These are phyloP conservation scores for Cottus gobio DNA, from an alignment of 2,113 vertebrate genomes.

Conservation along the genomic window DNA sequence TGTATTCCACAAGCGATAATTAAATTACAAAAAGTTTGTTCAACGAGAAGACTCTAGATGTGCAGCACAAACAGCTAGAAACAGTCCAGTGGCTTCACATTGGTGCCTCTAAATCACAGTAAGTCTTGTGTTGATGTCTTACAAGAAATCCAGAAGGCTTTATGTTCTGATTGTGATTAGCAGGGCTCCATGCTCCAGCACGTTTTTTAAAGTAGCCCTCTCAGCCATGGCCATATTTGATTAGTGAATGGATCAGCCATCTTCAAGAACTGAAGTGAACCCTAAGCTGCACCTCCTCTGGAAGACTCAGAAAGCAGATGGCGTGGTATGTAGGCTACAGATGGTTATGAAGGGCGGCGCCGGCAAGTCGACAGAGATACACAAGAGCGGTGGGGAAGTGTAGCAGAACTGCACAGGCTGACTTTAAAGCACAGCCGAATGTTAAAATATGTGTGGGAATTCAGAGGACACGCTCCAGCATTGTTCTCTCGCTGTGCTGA, in stretches of 20 bases:
- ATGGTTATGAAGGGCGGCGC: not conserved
- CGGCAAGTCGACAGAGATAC: not conserved
- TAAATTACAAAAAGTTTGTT: conserved; percentile 28
- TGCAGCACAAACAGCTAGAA: not conserved
- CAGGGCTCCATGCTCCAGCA: not conserved
- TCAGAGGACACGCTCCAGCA: conserved; percentile 33
- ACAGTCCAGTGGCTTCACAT: not conserved
- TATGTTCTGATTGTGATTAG: conserved; percentile 10
- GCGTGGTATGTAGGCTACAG: conserved; percentile 17
- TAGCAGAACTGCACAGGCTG: conserved; percentile 19
- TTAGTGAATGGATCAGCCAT: conserved; percentile 13
- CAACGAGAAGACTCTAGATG: not conserved
- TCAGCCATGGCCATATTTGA: conserved; percentile 13
- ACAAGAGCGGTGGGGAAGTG: not conserved
- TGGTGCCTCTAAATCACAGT: not conserved
- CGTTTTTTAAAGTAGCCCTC: not conserved
- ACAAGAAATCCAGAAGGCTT: not conserved
- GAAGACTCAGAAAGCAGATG: conserved; percentile 21
- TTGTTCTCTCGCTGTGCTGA: conserved; percentile 44
- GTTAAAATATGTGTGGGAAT: conserved; percentile 49
- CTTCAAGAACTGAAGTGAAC: conserved; percentile 1
- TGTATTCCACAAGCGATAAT: conserved; percentile 35
- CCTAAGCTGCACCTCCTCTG: conserved; percentile 14
- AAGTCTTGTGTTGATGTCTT: not conserved
- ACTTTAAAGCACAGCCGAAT: conserved; percentile 48